Evolutionary conservation across 2,888 invertebrate species (phyloP), one percentile per base, ranked within the genome.

Genomic region (Scaptomyza cyrtandrae): DNA sequence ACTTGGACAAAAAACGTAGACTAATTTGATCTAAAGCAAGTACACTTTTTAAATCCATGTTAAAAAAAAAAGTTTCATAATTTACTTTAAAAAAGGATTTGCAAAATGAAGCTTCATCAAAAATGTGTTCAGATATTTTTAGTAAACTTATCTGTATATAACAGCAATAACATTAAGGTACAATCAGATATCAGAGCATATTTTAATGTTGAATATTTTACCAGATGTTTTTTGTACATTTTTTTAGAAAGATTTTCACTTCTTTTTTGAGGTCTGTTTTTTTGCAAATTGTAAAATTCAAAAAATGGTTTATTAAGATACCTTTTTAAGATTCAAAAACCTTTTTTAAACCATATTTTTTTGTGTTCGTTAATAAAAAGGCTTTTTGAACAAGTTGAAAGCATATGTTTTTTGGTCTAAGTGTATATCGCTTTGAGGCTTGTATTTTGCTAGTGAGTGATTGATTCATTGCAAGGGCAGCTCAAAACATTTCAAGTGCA

Each of bases 381-480:
- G 37, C 11, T n/a, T 1, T 29, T 14, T 11, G 2, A 14, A 14
- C 6, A 48, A 11, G 31, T 49, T 13, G 13, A 5, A 7, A 7
- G 13, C 16, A 33, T 2, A 14, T 3, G 0, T 7, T 49, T 16
- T 33, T 49, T 44, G 11, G 13, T 13, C 1, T 1, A 19, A 13
- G 49, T 49, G 49, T 49, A 50, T 35, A 49, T 43, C n/a, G n/a
- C n/a, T 49, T 9, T 60, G 33, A 31, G 43, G 41, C 52, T 19
- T 7, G 29, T 9, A 50, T 45, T 48, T 46, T 10, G 54, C 29
- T 11, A 35, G 33, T 62, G 78, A 71, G 71, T 71, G 71, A 80
- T 83, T 86, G 83, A 84, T 69, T 84, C 83, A 84, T 75, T 68
- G 72, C 86, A 86, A 84, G 84, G 83, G 83, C 84, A 86, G 53